Evolutionary conservation across 2,113 vertebrate genomes (phyloP).

Genomic region (Austrofundulus limnaeus): DNA sequence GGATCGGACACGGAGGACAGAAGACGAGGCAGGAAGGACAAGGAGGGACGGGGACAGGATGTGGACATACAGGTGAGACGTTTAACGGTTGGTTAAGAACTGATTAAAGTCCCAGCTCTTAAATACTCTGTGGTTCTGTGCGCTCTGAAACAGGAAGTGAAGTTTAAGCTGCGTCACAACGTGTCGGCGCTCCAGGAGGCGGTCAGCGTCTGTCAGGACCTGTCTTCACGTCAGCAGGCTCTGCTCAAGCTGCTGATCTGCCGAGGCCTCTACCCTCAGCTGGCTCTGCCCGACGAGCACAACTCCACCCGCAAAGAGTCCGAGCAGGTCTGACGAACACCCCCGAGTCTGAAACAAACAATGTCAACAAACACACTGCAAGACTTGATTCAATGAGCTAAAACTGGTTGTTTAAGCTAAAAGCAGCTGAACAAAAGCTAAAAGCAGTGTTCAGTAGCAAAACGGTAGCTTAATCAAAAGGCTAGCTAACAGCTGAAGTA

Average conservation of each 20-base stretch:
- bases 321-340: slow-evolving; percentile 81
- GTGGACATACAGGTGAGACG: slow-evolving; percentile 87
- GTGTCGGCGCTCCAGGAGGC: slow-evolving; percentile 82
- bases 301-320: slow-evolving; percentile 89
- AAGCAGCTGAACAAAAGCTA: neutral
- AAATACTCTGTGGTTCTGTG: slow-evolving; percentile 6
- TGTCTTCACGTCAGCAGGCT: slow-evolving; percentile 77
- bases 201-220: slow-evolving; percentile 67
- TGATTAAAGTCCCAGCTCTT: too few relatives aligned
- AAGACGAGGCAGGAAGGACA: slow-evolving; percentile 48
- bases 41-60: slow-evolving; percentile 34
- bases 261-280: slow-evolving; percentile 89
- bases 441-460: too few relatives aligned
- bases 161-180: slow-evolving; percentile 90
- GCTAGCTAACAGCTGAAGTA: too few relatives aligned
- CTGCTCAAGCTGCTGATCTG: slow-evolving; percentile 88
- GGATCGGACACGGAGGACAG: slow-evolving; percentile 67
- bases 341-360: too few relatives aligned
- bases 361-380: too few relatives aligned
- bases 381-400: too few relatives aligned
- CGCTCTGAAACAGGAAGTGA: slow-evolving; percentile 82
- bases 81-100: too few relatives aligned
- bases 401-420: too few relatives aligned
- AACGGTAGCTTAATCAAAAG: too few relatives aligned
- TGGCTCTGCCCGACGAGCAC: slow-evolving; percentile 86